Evolutionary conservation across 1,140 invertebrate genomes (phyloP), one percentile per base, ranked within the genome.

Genomic region (Diprion similis): DNA sequence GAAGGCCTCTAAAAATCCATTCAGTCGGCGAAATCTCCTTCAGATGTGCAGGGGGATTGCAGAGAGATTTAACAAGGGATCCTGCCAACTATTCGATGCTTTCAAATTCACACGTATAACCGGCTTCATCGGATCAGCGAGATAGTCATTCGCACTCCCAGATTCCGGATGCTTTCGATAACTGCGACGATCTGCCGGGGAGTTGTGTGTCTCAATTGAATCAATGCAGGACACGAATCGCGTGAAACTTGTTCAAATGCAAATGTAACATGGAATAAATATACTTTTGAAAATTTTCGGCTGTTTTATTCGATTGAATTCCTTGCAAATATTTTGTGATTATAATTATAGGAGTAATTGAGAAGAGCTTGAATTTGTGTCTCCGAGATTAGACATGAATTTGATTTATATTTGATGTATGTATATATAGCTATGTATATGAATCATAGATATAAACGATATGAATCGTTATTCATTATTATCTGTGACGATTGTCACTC

Each of bases 1-100:
- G 51, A 59, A 59, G 51, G 9, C 51, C 51, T 59, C 51, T 9
- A 59, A 59, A 59, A 59, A 59, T 59, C 51, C 51, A 59, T 59
- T 59, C 51, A 9, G 51, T 59, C 11, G 6, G 51, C 51, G 11
- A 59, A 59, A 59, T 59, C 51, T 59, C 51, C 51, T 59, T 59
- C 51, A 8, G 51, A 59, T 6, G 51, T 59, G n/a, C 11, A 17
- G 24, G 24, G 51, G 9, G 51, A 59, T 59, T 59, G 51, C 51
- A 59, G 51, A 37, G 24, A 17, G 51, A 13, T 59, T 59, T 59
- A 59, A 59, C 51, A 59, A 59, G 51, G 51, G 51, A 59, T 17
- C 51, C 51, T 17, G 51, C 51, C 11, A 9, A 59, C 51, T 17
- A 59, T 59, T 59, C 51, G 51, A 59, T 59, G 51, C 51, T 59